A percentile compares a stretch with the other conserved stretches of the same genome.
Evolutionary conservation across 2,888 invertebrate genomes (phyloP).

Genomic region (Pedicia rivosa): DNA sequence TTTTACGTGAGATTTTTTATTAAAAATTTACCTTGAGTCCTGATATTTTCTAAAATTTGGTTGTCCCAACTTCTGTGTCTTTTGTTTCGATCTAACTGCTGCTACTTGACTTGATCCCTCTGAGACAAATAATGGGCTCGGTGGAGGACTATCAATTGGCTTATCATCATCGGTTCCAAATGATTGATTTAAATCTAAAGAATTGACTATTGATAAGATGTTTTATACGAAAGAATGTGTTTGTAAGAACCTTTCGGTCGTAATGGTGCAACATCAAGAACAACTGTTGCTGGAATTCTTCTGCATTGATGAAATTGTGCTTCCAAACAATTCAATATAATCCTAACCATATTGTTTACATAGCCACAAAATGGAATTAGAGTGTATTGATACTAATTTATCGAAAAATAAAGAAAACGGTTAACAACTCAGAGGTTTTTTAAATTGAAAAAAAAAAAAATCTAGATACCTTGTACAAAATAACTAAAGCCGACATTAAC

Average conservation of each 20-base stretch:
- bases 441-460: too few species aligned
- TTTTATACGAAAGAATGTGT: background rate
- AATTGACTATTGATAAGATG: background rate
- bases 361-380: conserved; percentile 51
- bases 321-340: conserved; percentile 84
- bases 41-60: conserved; percentile 34
- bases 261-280: conserved; percentile 51
- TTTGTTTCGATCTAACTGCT: conserved; percentile 29
- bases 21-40: conserved; percentile 19
- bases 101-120: conserved; percentile 34
- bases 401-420: background rate
- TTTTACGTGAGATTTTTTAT: background rate
- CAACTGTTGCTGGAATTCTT: conserved; percentile 62
- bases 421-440: too few species aligned
- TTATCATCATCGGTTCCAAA: conserved; percentile 48
- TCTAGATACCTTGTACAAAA: conserved; percentile 85
- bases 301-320: conserved; percentile 84
- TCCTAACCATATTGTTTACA: conserved; percentile 65
- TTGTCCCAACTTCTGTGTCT: conserved; percentile 42
- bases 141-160: conserved; percentile 37
- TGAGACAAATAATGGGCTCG: conserved; percentile 44
- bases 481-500: conserved; percentile 82
- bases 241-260: too few species aligned
- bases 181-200: conserved; percentile 55
- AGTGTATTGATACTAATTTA: conserved; percentile 49